Evolutionary conservation across 2,113 vertebrate genomes (phyloP).

Genomic region (Urocitellus parryii): DNA sequence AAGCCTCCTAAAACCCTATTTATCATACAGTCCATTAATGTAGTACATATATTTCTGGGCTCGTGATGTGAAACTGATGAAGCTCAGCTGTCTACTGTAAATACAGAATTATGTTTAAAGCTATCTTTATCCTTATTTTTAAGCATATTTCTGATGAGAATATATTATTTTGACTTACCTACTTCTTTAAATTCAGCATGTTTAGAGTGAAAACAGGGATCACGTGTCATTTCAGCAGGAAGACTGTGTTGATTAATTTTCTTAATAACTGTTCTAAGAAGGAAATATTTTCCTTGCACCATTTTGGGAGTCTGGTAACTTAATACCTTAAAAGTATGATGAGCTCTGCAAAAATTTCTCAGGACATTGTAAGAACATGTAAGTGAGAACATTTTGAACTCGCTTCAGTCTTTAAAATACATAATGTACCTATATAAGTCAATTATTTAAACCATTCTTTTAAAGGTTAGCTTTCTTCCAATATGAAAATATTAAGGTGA

Average conservation of each 20-base stretch:
- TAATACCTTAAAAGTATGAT: constrained; percentile 75
- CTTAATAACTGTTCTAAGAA: constrained; percentile 61
- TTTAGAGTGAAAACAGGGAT: constrained; percentile 40
- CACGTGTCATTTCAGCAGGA: constrained; percentile 57
- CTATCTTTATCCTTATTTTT: constrained; percentile 58
- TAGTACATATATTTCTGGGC: background rate
- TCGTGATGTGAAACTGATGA: constrained; percentile 51
- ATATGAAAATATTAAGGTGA: constrained; percentile 24
- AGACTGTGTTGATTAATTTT: constrained; percentile 67
- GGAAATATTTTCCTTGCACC: constrained; percentile 67
- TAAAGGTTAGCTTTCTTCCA: constrained; percentile 50
- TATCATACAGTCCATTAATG: constrained; percentile 52
- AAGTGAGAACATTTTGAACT: constrained; percentile 81
- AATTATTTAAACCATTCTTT: constrained; percentile 75
- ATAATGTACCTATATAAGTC: constrained; percentile 72
- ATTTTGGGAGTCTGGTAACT: constrained; percentile 67
- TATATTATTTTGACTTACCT: constrained; percentile 29
- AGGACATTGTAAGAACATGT: constrained; percentile 70
- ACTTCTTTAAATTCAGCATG: constrained; percentile 43
- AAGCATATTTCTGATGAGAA: constrained; percentile 70
- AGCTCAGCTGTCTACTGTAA: background rate
- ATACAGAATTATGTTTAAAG: constrained; percentile 56
- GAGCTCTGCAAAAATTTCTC: constrained; percentile 69
- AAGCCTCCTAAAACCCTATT: constrained; percentile 60
- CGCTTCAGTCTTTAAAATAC: constrained; percentile 71